These are phyloP conservation scores for Corythaeola cristata DNA, from an alignment of 2,113 vertebrate species.

Conservation along the genomic window DNA sequence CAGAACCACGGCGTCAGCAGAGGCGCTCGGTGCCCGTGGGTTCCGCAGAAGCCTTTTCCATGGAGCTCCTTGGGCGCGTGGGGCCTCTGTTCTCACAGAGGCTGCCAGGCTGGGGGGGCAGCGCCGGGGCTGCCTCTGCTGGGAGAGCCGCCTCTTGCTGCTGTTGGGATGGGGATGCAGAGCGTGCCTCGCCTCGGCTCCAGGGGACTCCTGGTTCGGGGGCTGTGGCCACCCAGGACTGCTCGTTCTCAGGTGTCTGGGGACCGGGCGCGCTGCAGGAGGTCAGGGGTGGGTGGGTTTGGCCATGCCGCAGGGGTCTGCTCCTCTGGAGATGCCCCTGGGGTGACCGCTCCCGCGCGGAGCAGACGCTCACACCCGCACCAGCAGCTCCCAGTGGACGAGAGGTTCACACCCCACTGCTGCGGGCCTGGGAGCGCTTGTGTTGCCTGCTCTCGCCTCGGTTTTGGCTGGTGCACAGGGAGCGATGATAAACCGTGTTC, in stretches of 20 bases:
- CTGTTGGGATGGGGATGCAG: too few species aligned
- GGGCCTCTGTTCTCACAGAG: not conserved
- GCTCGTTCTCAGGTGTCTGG: not conserved
- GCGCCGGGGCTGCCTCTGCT: too few species aligned
- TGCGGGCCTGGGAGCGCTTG: not conserved
- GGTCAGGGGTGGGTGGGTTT: not conserved
- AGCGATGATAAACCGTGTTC: fast-evolving
- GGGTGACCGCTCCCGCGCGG: not conserved
- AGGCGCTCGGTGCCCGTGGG: fast-evolving
- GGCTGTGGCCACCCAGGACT: not conserved
- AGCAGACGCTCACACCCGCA: not conserved
- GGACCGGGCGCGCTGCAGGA: fast-evolving
- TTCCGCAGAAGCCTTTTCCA: not conserved
- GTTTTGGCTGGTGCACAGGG: not conserved
- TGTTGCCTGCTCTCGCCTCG: not conserved
- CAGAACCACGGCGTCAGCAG: fast-evolving
- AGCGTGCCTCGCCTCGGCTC: too few species aligned
- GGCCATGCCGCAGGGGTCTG: not conserved
- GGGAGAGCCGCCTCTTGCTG: too few species aligned
- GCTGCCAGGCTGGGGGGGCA: too few species aligned
- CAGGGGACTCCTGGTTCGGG: not conserved
- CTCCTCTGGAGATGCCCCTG: not conserved
- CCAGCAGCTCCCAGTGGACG: not conserved
- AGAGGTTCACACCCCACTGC: not conserved
- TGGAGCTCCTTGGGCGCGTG: not conserved